Conservation (phyloP, 2,797 vertebrate species). For the Myripristis murdjan region DNA sequence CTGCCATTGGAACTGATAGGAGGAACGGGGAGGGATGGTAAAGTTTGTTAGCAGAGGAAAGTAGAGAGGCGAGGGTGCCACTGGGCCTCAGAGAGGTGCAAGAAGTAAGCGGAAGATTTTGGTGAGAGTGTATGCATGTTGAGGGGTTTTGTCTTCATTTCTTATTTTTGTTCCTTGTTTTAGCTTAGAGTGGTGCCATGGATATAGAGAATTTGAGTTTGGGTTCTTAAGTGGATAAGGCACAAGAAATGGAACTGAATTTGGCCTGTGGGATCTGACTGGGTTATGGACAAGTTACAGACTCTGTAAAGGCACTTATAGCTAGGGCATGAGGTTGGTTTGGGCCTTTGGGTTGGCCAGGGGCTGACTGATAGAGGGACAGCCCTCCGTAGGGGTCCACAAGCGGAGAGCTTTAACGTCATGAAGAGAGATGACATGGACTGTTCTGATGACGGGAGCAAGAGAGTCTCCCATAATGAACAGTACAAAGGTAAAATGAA, state of each 20-base stretch:
- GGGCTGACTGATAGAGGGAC: conserved; percentile 25
- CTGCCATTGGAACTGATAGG: conserved; percentile 72
- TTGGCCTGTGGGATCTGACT: not conserved
- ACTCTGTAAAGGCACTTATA: not conserved
- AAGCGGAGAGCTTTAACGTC: conserved; percentile 56
- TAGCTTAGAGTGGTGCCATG: conserved; percentile 16
- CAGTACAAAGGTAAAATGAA: conserved; percentile 30
- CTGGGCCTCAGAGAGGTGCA: conserved; percentile 31
- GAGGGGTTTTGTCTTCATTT: not conserved
- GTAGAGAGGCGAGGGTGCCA: conserved; percentile 49
- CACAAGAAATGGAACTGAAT: not conserved
- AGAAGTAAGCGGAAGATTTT: conserved; percentile 43
- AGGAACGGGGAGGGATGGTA: conserved; percentile 53
- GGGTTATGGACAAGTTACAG: not conserved
- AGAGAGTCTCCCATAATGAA: conserved; percentile 44
- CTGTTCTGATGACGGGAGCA: conserved; percentile 41
- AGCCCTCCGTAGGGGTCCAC: conserved; percentile 37
- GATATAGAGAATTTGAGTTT: too few species aligned
- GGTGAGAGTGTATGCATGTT: conserved; percentile 27
- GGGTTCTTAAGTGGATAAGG: conserved; percentile 6
- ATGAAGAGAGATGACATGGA: conserved; percentile 48
- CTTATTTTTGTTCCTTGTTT: conserved; percentile 9
- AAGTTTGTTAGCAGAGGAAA: conserved; percentile 61
- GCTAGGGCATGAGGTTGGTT: not conserved
- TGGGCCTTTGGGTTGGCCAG: too few species aligned